These are phyloP conservation scores for Apogon hyalosoma DNA, from an alignment of 2,797 vertebrate species.

Conservation along the genomic window DNA sequence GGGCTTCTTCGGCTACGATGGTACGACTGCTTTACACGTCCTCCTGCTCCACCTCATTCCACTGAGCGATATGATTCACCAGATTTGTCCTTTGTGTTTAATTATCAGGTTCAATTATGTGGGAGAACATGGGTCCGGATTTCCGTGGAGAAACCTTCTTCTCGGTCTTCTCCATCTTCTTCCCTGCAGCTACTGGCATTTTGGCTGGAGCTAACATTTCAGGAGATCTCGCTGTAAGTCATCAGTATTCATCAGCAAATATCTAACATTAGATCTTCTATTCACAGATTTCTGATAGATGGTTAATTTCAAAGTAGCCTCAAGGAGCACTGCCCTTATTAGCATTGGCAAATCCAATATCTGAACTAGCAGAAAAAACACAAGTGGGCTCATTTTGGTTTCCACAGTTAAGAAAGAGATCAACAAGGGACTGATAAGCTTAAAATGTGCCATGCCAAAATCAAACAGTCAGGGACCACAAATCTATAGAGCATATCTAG, in stretches of 20 bases:
- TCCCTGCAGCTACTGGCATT: slow-evolving; percentile 98
- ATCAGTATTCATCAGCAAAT: slow-evolving; percentile 13
- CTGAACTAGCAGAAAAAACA: too few relatives aligned
- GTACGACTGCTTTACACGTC: slow-evolving; percentile 73
- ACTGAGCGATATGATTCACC: neutral
- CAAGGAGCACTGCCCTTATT: too few relatives aligned
- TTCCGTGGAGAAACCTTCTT: slow-evolving; percentile 93
- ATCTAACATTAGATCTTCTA: too few relatives aligned
- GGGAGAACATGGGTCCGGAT: slow-evolving; percentile 95
- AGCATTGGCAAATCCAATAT: too few relatives aligned
- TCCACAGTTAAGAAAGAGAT: too few relatives aligned
- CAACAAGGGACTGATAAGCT: too few relatives aligned
- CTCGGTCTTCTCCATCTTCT: slow-evolving; percentile 97
- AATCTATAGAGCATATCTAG: too few relatives aligned
- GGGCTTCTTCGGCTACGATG: slow-evolving; percentile 93
- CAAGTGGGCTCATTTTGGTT: too few relatives aligned
- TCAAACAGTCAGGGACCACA: too few relatives aligned
- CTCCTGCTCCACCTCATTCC: neutral
- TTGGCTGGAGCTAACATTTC: slow-evolving; percentile 99
- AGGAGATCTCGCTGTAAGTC: slow-evolving; percentile 95
- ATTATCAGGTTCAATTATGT: slow-evolving; percentile 88
- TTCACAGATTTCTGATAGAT: too few relatives aligned
- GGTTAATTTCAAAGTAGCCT: too few relatives aligned
- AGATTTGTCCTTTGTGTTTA: neutral
- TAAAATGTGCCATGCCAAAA: too few relatives aligned